Evolutionary conservation across 35 echinoderm and acorn worm species (phyloP).

Genomic region (Diadema setosum): DNA sequence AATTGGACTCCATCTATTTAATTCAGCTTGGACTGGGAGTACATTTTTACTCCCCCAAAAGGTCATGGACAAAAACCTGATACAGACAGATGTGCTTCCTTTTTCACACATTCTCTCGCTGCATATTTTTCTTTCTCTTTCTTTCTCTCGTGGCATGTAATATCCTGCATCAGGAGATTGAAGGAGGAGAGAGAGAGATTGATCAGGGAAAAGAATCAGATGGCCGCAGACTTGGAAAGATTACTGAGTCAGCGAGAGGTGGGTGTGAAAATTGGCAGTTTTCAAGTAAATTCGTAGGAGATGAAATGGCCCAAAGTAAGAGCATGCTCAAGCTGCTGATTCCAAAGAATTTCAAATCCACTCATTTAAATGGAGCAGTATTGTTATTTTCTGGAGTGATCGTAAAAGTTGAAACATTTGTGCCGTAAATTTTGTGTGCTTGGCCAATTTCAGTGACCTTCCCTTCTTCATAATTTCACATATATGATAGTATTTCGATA

Average conservation of each 20-base stretch:
- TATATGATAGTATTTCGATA: too few species aligned
- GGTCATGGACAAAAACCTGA: too few species aligned
- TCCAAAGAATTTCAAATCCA: background rate
- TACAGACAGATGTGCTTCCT: too few species aligned
- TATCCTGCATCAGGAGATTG: too few species aligned
- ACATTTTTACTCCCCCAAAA: too few species aligned
- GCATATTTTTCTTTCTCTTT: too few species aligned
- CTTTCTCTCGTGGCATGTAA: too few species aligned
- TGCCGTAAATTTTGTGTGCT: background rate
- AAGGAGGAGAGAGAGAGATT: conserved; percentile 71
- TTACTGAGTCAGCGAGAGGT: conserved; percentile 96
- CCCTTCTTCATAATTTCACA: too few species aligned
- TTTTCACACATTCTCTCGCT: too few species aligned
- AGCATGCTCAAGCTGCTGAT: background rate
- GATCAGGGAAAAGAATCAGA: conserved; percentile 78
- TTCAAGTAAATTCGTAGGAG: background rate
- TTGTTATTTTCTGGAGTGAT: background rate
- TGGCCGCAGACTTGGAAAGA: conserved; percentile 96
- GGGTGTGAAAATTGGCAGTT: background rate
- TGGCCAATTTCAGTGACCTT: background rate
- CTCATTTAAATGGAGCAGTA: background rate
- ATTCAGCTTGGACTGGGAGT: too few species aligned
- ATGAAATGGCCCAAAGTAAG: background rate
- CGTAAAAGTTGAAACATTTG: background rate
- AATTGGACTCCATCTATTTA: too few species aligned